Base-by-base conservation (phyloP, 2,888 invertebrate genomes). In the Cryptus viduatorius region DNA sequence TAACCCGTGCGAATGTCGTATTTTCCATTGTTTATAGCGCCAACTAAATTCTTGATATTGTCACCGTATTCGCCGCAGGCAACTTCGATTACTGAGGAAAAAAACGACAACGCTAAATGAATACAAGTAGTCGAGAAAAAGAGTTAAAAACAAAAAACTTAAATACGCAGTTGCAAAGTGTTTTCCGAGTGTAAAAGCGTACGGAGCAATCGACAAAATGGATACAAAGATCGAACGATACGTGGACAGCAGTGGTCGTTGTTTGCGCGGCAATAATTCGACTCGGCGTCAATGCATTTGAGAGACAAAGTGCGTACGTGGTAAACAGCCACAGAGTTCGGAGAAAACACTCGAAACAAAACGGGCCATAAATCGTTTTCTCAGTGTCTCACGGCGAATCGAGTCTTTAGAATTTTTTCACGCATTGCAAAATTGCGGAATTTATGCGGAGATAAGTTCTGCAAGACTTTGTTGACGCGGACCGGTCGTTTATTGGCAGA, bases 51-150 rank as follows among this genome's bases (percentile, higher is more conserved):
- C 87, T 96, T 96, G 0, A 97, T 97, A 91, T 98, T 97, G 91
- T 98, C 98, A 77, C 99, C 99, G 93, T 99, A 98, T 94, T 99
- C 99, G 0, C 99, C 99, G 92, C 98, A 98, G 0, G 99, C 98
- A 3, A 99, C 98, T 94, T 99, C 99, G 94, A 98, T 98, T 88
- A 98, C 96, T 96, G 93, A 16, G 81, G 89, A 56, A 56, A 59
- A 48, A 73, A 16, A 77, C 29, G 10, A 59, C 24, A n/a, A 65
- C 29, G n/a, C 56, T 7, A 71, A 59, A 46, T 19, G 12, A 37
- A 37, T 37, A 37, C 4, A 4, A 8, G 37, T 37, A 37, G 37
- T 37, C 1, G 37, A 37, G 5, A 37, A 37, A 37, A 37, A 8
- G 37, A 37, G 37, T 8, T 7, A 8, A 37, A 37, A 37, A 37